Percentiles rank a stretch among this genome's conserved stretches.
phyloP scores from a whole-genome alignment of 2,113 vertebrate species.

The Enhydra lutris region DNA sequence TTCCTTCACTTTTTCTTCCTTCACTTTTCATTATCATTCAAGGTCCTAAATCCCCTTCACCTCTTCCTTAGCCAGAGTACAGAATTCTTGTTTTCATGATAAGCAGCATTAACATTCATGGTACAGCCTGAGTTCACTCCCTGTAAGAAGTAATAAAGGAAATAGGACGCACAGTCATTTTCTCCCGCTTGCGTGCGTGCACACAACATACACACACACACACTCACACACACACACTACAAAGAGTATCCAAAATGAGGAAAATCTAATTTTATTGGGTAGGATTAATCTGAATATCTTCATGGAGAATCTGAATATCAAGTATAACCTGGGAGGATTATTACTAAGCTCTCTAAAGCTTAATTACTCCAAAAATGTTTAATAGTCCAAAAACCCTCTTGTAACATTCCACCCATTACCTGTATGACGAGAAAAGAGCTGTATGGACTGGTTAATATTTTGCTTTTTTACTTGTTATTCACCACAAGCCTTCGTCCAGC shows the following conservation, averaged over 20 bases:
- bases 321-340: background rate
- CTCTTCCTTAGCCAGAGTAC: background rate
- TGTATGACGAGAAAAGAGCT: background rate
- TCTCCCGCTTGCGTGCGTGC: rapidly evolving
- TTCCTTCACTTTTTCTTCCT: background rate
- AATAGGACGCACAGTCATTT: background rate
- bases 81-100: background rate
- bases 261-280: background rate
- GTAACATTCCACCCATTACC: background rate
- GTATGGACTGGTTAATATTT: background rate
- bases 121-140: background rate
- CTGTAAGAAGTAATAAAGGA: background rate
- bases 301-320: background rate
- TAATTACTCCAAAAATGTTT: background rate
- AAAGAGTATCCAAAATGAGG: background rate
- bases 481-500: background rate
- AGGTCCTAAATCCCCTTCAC: background rate
- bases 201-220: background rate
- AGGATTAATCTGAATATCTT: background rate
- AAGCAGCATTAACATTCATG: background rate
- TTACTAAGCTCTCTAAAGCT: background rate
- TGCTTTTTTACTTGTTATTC: background rate
- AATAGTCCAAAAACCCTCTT: background rate
- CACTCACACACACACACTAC: background rate
- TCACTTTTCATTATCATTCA: background rate